Base-by-base conservation (phyloP, 2,113 vertebrate species). In the Paramisgurnus dabryanus region DNA sequence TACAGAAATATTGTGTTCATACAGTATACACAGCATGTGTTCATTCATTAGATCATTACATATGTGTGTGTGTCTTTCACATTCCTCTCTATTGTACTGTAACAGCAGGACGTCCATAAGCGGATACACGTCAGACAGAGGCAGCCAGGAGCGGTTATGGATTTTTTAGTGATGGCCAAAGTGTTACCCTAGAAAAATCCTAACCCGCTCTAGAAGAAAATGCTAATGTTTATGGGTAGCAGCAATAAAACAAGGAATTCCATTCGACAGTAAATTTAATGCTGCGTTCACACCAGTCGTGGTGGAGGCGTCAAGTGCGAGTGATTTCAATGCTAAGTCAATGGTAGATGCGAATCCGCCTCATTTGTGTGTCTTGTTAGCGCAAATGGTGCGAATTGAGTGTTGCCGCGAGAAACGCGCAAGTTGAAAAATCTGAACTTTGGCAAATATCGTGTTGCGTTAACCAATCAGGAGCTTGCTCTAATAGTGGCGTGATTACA, bases 21-120 rank as follows among this genome's bases (percentile, higher is more conserved):
- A 34, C 39, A 58, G 27, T n/a, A 27, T 9, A 72, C 53, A 60
- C 40, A 43, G 39, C 10, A 40, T 22, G 34, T 55, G 4, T 57
- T 27, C 69, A 9, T 34, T 27, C 69, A 11, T 34, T 34, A 27
- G 13, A 12, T 60, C 41, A 39, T 8, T 58, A 39, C n/a, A 10
- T 69, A 43, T 49, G 66, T 47, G 67, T 57, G 57, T 63, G 40
- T 63, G 57, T 63, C 40, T 75, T 61, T 63, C 41, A 75, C 72
- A 75, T 75, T 63, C 18, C 7, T 43, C 45, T 64, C 18, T 63
- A 75, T 75, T 75, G 43, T 75, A 75, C 18, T 64, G 58, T 61
- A 58, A 63, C 72, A 64, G 72, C 12, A 22, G 72, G 72, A 1
- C 7, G 13, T n/a, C 58, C 9, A 2, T 27, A 18, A 61, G 41